Conservation (phyloP, 2,797 vertebrate species). For the Muscicapa striata region DNA sequence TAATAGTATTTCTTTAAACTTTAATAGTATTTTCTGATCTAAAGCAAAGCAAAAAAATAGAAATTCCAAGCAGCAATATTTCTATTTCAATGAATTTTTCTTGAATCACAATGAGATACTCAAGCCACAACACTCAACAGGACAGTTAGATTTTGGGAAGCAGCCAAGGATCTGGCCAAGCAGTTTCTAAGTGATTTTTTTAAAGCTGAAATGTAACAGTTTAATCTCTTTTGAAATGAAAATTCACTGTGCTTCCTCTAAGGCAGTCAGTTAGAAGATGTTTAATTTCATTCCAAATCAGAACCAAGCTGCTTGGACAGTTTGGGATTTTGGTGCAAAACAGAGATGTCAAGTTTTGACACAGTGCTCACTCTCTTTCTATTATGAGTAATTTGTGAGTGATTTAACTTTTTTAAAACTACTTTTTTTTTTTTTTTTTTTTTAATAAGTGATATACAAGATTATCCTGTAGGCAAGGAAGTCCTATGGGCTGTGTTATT, state of each 20-base stretch:
- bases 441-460: not conserved
- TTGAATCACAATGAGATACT: not conserved
- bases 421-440: not conserved
- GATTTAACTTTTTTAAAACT: not conserved
- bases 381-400: not conserved
- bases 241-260: not conserved
- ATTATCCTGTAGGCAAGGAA: not conserved
- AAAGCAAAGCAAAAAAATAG: not conserved
- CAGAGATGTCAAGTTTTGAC: not conserved
- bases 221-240: not conserved
- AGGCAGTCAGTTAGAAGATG: not conserved
- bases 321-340: not conserved
- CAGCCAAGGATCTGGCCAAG: not conserved
- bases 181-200: slow-evolving; percentile 11
- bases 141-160: not conserved
- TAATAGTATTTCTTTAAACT: not conserved
- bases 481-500: not conserved
- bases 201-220: not conserved
- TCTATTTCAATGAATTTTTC: slow-evolving; percentile 10
- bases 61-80: not conserved
- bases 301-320: not conserved
- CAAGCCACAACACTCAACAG: not conserved
- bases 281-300: not conserved
- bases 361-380: not conserved
- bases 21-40: not conserved